phyloP scores from a whole-genome alignment of 2,113 vertebrate species.

The Phrynocephalus versicolor region DNA sequence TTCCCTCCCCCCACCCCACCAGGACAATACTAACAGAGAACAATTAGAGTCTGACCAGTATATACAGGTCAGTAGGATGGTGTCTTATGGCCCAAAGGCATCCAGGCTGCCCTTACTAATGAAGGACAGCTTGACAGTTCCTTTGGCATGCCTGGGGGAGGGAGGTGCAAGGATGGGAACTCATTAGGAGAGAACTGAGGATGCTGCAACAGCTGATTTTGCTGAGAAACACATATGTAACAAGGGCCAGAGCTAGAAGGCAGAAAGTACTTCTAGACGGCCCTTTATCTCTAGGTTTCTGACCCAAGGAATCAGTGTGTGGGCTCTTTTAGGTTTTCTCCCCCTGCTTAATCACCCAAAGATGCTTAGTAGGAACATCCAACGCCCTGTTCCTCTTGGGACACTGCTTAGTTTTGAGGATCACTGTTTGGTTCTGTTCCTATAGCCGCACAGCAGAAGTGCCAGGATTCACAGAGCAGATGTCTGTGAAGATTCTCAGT shows the following conservation, averaged over 20 bases:
- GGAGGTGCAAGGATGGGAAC: neutral
- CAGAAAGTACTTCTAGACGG: neutral
- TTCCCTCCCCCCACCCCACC: neutral
- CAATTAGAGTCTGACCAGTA: neutral
- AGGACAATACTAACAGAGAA: neutral
- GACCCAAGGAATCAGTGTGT: neutral
- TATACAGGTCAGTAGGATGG: no score
- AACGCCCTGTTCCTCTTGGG: no score
- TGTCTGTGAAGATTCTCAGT: no score
- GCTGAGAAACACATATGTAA: constrained; percentile 2
- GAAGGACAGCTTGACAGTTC: neutral
- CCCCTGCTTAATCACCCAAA: neutral
- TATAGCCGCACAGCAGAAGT: no score
- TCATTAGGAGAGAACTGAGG: constrained; percentile 16
- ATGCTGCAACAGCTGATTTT: neutral
- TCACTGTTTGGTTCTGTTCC: neutral
- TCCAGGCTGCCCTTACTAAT: neutral
- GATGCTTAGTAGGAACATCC: neutral
- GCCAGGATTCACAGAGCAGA: no score
- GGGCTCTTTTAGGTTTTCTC: neutral
- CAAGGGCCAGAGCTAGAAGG: neutral
- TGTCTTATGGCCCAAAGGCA: neutral
- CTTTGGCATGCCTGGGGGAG: neutral
- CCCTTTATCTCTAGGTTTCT: neutral
- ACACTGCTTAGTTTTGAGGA: neutral